Conservation (phyloP, 2,113 vertebrate genomes). For the Lophochroa leadbeateri region DNA sequence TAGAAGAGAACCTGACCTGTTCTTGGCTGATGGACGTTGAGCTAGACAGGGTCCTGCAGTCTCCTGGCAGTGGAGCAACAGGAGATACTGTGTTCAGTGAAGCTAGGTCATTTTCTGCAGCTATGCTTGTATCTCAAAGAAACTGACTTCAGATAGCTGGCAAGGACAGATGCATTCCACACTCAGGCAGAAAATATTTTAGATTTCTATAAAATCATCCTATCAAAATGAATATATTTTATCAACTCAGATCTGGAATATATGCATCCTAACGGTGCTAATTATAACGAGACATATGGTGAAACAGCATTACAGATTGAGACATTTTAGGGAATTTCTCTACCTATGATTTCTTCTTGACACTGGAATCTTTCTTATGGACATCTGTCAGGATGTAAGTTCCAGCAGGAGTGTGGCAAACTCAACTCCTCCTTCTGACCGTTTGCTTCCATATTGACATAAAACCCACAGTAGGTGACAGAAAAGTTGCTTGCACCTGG, state of each 20-base stretch:
- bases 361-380: slow-evolving; percentile 40
- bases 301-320: slow-evolving; percentile 50
- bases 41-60: not conserved
- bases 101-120: not conserved
- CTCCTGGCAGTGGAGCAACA: not conserved
- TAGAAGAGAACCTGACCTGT: not conserved
- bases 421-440: slow-evolving; percentile 8
- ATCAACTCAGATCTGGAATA: slow-evolving; percentile 50
- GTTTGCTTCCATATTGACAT: slow-evolving; percentile 38
- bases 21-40: not conserved
- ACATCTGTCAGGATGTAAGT: slow-evolving; percentile 47
- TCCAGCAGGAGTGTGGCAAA: slow-evolving; percentile 43
- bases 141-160: slow-evolving; percentile 18
- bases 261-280: slow-evolving; percentile 24
- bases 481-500: slow-evolving; percentile 51
- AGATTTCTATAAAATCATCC: slow-evolving; percentile 51
- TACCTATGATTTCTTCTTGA: slow-evolving; percentile 56
- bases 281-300: slow-evolving; percentile 59
- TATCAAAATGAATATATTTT: slow-evolving; percentile 63
- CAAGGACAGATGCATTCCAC: slow-evolving; percentile 29
- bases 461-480: slow-evolving; percentile 49
- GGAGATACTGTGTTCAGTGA: not conserved
- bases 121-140: not conserved
- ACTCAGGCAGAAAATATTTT: slow-evolving; percentile 56
- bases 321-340: slow-evolving; percentile 56